phyloP scores from a whole-genome alignment of 2,797 vertebrate species.

The Setipinna tenuifilis region DNA sequence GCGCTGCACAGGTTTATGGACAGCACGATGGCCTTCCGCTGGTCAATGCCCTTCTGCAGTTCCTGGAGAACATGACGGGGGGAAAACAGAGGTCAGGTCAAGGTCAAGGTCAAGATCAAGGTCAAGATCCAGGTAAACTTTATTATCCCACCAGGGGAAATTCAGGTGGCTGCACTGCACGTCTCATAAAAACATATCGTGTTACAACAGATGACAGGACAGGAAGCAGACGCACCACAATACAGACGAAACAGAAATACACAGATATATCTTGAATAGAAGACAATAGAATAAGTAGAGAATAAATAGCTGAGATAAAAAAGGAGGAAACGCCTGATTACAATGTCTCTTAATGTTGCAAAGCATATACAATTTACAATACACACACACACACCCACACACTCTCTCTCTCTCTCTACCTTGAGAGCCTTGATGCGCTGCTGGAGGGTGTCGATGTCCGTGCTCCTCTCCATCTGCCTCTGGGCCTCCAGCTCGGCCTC shows the following conservation, averaged over 20 bases:
- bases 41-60: conserved; percentile 89
- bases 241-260: no score
- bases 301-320: neutral
- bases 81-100: neutral
- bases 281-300: no score
- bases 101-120: no score
- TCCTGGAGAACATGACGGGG: conserved; percentile 72
- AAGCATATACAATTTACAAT: neutral
- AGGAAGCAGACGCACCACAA: no score
- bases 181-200: no score
- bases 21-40: conserved; percentile 91
- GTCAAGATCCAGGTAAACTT: no score
- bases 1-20: conserved; percentile 95
- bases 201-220: no score
- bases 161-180: no score
- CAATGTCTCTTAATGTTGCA: no score
- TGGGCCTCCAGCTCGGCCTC: conserved; percentile 87
- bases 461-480: conserved; percentile 78
- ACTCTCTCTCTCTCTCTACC: conserved; percentile 66
- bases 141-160: no score
- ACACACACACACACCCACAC: neutral
- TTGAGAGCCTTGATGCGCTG: conserved; percentile 91
- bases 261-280: no score
- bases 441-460: conserved; percentile 89
- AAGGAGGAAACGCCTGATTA: neutral